These are phyloP conservation scores for Nymphalis c-album DNA, from an alignment of 2,888 invertebrate genomes.

Conservation along the genomic window DNA sequence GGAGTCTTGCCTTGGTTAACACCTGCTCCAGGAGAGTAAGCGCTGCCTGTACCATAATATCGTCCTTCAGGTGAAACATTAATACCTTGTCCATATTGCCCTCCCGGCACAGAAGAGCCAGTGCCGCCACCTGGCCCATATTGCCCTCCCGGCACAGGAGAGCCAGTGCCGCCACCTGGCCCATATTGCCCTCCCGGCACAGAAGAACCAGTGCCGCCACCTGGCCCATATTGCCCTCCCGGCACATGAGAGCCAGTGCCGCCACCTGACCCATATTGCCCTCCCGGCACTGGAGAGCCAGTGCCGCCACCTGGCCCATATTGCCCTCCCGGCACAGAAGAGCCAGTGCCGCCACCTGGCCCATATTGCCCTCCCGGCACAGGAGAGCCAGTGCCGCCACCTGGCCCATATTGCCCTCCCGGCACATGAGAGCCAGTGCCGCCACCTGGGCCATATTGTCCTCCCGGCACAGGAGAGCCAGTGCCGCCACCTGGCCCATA, in stretches of 20 bases:
- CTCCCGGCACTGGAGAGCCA: too few species aligned
- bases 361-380: too few species aligned
- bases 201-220: too few species aligned
- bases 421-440: too few species aligned
- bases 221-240: too few species aligned
- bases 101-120: background rate
- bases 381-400: too few species aligned
- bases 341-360: too few species aligned
- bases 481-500: constrained; percentile 26
- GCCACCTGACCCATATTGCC: constrained; percentile 15
- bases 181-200: constrained; percentile 19
- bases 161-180: constrained; percentile 8
- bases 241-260: constrained; percentile 16
- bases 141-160: too few species aligned
- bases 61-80: constrained; percentile 20
- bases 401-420: too few species aligned
- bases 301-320: background rate
- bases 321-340: constrained; percentile 20
- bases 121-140: background rate
- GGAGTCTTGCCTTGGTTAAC: background rate
- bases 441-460: constrained; percentile 23
- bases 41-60: constrained; percentile 16
- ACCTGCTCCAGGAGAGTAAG: constrained; percentile 12
- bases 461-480: constrained; percentile 24
- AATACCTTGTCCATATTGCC: constrained; percentile 26